phyloP scores from a whole-genome alignment of 2,888 invertebrate genomes.

The Ophion ventricosus region DNA sequence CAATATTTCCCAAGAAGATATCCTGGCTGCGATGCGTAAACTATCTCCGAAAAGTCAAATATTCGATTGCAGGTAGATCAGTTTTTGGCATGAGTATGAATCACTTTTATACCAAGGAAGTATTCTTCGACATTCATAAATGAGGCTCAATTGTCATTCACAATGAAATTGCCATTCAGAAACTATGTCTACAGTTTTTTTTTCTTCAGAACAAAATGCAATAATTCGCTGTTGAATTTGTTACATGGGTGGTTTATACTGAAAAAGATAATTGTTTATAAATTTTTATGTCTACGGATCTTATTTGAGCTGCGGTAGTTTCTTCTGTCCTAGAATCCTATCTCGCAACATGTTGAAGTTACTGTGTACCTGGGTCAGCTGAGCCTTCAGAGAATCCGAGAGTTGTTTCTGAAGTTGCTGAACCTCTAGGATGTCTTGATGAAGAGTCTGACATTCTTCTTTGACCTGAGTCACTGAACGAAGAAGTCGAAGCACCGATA shows the following conservation, averaged over 20 bases:
- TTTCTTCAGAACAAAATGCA: too few relatives aligned
- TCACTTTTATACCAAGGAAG: too few relatives aligned
- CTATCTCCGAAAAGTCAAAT: too few relatives aligned
- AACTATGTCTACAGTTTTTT: too few relatives aligned
- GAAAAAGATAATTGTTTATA: slow-evolving; percentile 27
- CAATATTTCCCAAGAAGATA: too few relatives aligned
- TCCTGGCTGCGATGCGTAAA: too few relatives aligned
- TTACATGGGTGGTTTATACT: too few relatives aligned
- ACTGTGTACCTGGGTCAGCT: slow-evolving; percentile 89
- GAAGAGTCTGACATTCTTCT: slow-evolving; percentile 91
- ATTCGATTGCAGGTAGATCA: too few relatives aligned
- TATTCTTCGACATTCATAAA: not conserved
- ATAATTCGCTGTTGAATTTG: too few relatives aligned
- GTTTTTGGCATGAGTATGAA: too few relatives aligned
- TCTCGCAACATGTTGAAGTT: slow-evolving; percentile 90
- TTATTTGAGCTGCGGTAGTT: slow-evolving; percentile 78
- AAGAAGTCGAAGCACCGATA: slow-evolving; percentile 89
- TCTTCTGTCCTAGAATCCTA: slow-evolving; percentile 85
- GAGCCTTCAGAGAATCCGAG: slow-evolving; percentile 89
- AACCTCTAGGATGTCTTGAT: slow-evolving; percentile 91
- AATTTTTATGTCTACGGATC: slow-evolving; percentile 19
- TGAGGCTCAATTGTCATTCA: not conserved
- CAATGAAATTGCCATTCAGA: not conserved
- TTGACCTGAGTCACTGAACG: slow-evolving; percentile 90
- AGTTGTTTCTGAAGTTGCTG: slow-evolving; percentile 92